phyloP scores from a whole-genome alignment of 2,113 vertebrate genomes.

The Eulacestoma nigropectus region DNA sequence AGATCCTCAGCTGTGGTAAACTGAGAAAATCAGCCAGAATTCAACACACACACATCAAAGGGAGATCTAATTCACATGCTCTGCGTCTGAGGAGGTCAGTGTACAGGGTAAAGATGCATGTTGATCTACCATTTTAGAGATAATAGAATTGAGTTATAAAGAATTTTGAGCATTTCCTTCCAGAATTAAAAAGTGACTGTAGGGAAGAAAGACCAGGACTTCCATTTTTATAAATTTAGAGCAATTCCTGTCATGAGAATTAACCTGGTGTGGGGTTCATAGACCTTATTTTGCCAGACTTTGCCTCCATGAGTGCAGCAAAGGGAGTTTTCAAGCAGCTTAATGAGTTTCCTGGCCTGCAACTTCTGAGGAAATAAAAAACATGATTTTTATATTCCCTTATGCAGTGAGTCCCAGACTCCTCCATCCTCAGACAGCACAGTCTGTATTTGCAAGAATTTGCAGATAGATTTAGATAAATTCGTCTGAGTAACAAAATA shows the following conservation, averaged over 20 bases:
- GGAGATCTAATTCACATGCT: neutral
- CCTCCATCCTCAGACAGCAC: conserved; percentile 9
- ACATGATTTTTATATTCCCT: neutral
- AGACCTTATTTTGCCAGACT: neutral
- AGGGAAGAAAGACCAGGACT: neutral
- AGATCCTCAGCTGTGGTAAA: neutral
- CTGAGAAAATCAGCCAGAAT: neutral
- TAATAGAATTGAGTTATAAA: neutral
- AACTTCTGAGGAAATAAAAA: neutral
- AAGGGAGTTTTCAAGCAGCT: neutral
- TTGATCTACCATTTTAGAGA: neutral
- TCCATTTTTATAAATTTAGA: neutral
- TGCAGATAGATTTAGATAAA: conserved; percentile 18
- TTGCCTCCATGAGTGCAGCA: neutral
- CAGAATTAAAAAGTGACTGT: neutral
- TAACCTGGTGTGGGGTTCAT: neutral
- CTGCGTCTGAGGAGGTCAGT: neutral
- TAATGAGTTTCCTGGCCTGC: neutral
- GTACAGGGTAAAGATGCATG: neutral
- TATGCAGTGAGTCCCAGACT: neutral
- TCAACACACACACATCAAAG: neutral
- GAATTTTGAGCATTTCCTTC: neutral
- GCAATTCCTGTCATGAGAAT: neutral
- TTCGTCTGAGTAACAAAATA: conserved; percentile 27
- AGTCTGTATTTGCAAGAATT: conserved; percentile 18